These are phyloP conservation scores for Griposia aprilina DNA, from an alignment of 2,888 invertebrate genomes.

Conservation along the genomic window DNA sequence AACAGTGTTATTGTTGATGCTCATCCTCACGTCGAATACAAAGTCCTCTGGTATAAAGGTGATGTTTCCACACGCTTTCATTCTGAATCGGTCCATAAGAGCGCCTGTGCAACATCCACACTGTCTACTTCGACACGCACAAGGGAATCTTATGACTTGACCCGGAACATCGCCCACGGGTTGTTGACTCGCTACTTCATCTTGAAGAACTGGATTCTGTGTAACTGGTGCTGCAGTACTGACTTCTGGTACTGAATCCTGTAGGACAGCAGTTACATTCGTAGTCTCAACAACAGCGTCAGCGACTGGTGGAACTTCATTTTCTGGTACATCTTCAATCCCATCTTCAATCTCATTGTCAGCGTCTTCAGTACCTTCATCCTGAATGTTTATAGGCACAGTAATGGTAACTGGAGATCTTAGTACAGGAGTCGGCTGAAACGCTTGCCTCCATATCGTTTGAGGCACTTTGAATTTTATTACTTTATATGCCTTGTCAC, in stretches of 20 bases:
- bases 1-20: conserved; percentile 93
- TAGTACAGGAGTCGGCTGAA: conserved; percentile 82
- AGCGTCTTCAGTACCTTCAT: conserved; percentile 66
- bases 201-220: conserved; percentile 73
- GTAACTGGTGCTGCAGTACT: conserved; percentile 67
- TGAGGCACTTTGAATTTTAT: conserved; percentile 82
- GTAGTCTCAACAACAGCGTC: conserved; percentile 59
- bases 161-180: conserved; percentile 78
- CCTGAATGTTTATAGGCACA: conserved; percentile 84
- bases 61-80: conserved; percentile 95
- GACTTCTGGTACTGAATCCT: conserved; percentile 62
- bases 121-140: conserved; percentile 91
- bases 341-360: conserved; percentile 66
- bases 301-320: conserved; percentile 63
- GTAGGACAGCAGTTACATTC: conserved; percentile 61
- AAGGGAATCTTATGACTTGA: conserved; percentile 90
- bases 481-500: conserved; percentile 79
- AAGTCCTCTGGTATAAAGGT: conserved; percentile 96
- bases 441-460: conserved; percentile 81
- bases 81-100: conserved; percentile 91
- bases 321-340: conserved; percentile 64
- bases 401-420: conserved; percentile 85
- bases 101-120: conserved; percentile 93
- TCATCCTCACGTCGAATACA: conserved; percentile 93
- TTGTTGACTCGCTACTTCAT: conserved; percentile 65